Percentiles rank a stretch among this genome's conserved stretches.
Evolutionary conservation across 2,888 invertebrate species (phyloP).

Genomic region (Leptura quadrifasciata): DNA sequence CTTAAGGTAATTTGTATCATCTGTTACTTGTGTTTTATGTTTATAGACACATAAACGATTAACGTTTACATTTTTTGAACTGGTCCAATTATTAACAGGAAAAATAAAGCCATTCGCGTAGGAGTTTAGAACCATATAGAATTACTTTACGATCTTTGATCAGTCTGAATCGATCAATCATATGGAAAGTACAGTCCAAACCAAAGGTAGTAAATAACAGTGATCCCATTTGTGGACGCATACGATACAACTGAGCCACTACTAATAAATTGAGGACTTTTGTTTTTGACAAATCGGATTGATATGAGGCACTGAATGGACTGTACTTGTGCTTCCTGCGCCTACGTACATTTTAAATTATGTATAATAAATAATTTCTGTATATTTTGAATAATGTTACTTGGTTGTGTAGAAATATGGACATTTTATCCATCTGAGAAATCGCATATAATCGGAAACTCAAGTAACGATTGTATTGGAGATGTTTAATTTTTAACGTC

Average conservation of each 20-base stretch:
- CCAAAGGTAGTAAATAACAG: background rate
- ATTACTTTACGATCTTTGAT: background rate
- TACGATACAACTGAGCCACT: background rate
- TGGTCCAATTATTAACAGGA: constrained; percentile 2
- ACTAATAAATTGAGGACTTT: background rate
- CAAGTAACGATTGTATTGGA: background rate
- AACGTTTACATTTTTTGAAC: background rate
- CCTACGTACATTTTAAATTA: no score
- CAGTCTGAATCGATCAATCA: background rate
- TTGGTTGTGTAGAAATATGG: background rate
- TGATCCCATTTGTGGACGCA: background rate
- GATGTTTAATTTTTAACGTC: background rate
- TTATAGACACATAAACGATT: background rate
- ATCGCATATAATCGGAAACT: background rate
- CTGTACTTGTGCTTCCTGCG: background rate
- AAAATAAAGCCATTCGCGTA: constrained; percentile 5
- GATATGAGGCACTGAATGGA: background rate
- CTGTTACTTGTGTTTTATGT: background rate
- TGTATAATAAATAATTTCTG: no score
- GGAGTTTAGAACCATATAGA: constrained; percentile 9
- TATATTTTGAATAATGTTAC: no score
- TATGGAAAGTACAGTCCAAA: background rate
- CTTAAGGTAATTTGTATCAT: background rate
- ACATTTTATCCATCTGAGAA: background rate
- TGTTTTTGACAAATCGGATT: background rate